These are phyloP conservation scores for Oasisia sp. DNA, from an alignment of 2,888 invertebrate species.

Conservation along the genomic window DNA sequence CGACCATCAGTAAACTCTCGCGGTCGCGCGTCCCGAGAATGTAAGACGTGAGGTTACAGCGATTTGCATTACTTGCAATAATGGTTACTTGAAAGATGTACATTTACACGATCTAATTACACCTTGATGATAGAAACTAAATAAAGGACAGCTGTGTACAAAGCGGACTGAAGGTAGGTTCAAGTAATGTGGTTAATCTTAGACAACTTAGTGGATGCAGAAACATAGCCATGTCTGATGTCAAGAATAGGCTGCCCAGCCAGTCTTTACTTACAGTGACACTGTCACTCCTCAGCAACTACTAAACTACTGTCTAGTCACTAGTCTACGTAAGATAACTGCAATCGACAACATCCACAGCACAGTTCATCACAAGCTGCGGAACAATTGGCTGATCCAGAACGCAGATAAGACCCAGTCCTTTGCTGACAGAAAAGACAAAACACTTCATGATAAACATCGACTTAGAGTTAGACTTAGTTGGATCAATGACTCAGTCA, in stretches of 20 bases:
- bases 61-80: conserved; percentile 6
- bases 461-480: too few species aligned
- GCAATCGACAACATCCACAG: too few species aligned
- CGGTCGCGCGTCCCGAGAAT: conserved; percentile 5
- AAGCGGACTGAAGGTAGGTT: neutral
- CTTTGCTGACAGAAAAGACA: too few species aligned
- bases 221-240: neutral
- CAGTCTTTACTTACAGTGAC: too few species aligned
- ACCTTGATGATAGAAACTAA: neutral
- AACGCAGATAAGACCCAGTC: too few species aligned
- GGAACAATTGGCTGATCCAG: too few species aligned
- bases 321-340: too few species aligned
- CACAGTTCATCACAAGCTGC: too few species aligned
- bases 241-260: neutral
- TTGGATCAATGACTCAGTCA: too few species aligned
- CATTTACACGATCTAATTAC: neutral
- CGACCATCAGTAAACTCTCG: neutral
- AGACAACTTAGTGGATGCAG: neutral
- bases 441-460: too few species aligned
- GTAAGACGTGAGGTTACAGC: neutral
- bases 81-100: neutral
- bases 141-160: neutral
- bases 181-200: neutral
- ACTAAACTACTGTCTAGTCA: too few species aligned
- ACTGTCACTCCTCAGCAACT: too few species aligned